Base-by-base conservation (phyloP, 2,888 invertebrate species). In the Andrena flavipes region DNA sequence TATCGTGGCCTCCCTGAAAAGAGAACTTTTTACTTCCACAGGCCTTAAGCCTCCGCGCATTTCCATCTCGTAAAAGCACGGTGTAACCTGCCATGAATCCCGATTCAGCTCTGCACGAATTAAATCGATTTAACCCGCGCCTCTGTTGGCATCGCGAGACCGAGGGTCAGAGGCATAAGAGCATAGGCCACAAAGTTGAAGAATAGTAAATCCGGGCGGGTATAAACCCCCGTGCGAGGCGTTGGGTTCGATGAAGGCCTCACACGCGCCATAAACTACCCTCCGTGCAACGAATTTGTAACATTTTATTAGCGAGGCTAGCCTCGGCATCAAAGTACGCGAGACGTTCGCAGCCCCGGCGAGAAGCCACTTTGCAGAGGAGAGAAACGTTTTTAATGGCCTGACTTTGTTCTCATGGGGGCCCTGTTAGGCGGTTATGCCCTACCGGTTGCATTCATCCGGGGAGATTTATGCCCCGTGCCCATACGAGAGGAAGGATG, bases 221-320 rank as follows among this genome's bases (percentile, higher is more conserved):
- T 76, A 49, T 74, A 76, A 84, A 84, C 13, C 13, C 54, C 23
- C 13, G 54, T 29, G 8, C 23, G 62, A 81, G 84, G 87, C 69
- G 81, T 60, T 64, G 67, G 69, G 72, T 86, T 82, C 88, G 91
- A 92, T 91, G 90, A 92, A 91, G 90, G 89, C 79, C 85, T 86
- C 87, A 84, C 85, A 82, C 72, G 84, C 62, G 80, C 74, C 92
- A 91, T 93, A 93, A 93, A 93, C 90, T 90, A 89, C 89, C 90
- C 90, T 85, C 84, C 83, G 86, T 89, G 88, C 91, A 87, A 90
- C 92, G 92, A 93, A 93, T 93, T 92, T 93, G 92, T 93, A 92
- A 91, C 89, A 91, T 93, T 93, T 93, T 93, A 93, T 93, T 92
- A 91, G 90, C 88, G 80, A 82, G 80, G 83, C 88, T 56, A 10